These are phyloP conservation scores for Sphaerodactylus townsendi DNA, from an alignment of 2,113 vertebrate species.

Conservation along the genomic window DNA sequence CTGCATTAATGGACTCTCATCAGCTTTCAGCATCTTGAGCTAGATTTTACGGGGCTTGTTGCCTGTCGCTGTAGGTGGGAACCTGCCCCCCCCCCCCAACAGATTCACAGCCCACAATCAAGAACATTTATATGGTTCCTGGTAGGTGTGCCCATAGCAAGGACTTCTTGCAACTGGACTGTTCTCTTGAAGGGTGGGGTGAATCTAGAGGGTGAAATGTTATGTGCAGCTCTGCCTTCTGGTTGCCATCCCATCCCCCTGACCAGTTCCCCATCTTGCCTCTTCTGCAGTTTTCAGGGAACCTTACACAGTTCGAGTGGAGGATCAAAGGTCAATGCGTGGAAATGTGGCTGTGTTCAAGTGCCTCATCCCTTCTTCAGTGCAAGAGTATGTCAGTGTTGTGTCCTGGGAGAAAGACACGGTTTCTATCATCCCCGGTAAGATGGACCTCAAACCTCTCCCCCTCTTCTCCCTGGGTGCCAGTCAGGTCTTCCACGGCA, in stretches of 20 bases:
- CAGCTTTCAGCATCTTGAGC: too few species aligned
- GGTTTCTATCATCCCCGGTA: constrained; percentile 97
- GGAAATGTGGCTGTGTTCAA: constrained; percentile 99
- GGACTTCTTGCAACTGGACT: too few species aligned
- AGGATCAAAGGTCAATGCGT: constrained; percentile 98
- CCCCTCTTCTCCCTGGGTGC: not conserved
- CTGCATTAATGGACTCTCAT: too few species aligned
- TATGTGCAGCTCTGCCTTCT: not conserved
- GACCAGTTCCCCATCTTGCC: constrained; percentile 40
- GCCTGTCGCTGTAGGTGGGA: too few species aligned
- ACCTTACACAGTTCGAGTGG: constrained; percentile 98
- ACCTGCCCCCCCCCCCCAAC: too few species aligned
- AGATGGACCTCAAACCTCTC: constrained; percentile 19
- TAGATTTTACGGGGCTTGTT: too few species aligned
- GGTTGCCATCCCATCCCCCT: not conserved
- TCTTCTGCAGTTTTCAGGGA: constrained; percentile 93
- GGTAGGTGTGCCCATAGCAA: too few species aligned
- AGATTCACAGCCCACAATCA: too few species aligned
- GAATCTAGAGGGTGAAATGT: not conserved
- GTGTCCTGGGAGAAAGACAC: constrained; percentile 99
- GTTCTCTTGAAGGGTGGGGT: too few species aligned
- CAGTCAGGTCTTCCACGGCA: not conserved
- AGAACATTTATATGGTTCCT: too few species aligned
- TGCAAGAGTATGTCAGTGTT: constrained; percentile 98
- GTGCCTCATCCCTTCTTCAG: constrained; percentile 98